Conservation (phyloP, 2,113 vertebrate genomes). For the Oryzias javanicus region DNA sequence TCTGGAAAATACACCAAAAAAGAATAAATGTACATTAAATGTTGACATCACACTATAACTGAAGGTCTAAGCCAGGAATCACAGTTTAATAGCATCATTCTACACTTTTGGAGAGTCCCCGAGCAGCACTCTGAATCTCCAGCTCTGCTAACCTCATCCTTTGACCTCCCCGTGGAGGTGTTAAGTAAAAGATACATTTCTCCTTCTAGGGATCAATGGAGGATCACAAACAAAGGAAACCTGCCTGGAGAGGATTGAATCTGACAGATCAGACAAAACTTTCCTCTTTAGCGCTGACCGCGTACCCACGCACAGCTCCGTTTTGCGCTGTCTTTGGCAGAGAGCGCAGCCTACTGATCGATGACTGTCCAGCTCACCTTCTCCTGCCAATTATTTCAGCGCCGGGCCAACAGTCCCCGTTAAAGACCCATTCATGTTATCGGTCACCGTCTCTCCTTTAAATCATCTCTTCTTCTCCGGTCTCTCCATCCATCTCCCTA, state of each 20-base stretch:
- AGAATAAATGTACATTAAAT: conserved; percentile 17
- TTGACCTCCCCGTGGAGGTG: conserved; percentile 37
- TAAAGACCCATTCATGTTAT: conserved; percentile 72
- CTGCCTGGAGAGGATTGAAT: conserved; percentile 30
- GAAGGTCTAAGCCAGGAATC: conserved; percentile 22
- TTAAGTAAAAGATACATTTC: conserved; percentile 38
- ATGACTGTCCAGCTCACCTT: conserved; percentile 68
- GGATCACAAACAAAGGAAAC: conserved; percentile 33
- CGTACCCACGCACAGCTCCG: conserved; percentile 33
- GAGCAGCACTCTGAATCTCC: conserved; percentile 25
- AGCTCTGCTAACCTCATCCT: conserved; percentile 19
- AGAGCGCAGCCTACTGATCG: conserved; percentile 60
- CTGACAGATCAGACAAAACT: conserved; percentile 50
- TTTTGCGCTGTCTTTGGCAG: conserved; percentile 58
- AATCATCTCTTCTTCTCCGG: conserved; percentile 55
- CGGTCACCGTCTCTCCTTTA: conserved; percentile 62
- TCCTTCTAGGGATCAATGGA: conserved; percentile 32
- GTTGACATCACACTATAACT: conserved; percentile 9
- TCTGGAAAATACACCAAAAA: conserved; percentile 72
- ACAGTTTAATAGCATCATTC: conserved; percentile 9
- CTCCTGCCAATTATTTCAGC: conserved; percentile 67
- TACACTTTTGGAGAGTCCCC: conserved; percentile 20
- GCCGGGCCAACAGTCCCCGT: conserved; percentile 58
- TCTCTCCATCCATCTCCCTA: conserved; percentile 55
- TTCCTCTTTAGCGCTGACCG: conserved; percentile 35